These are phyloP conservation scores for Panthera leo DNA, from an alignment of 2,113 vertebrate genomes.

Conservation along the genomic window DNA sequence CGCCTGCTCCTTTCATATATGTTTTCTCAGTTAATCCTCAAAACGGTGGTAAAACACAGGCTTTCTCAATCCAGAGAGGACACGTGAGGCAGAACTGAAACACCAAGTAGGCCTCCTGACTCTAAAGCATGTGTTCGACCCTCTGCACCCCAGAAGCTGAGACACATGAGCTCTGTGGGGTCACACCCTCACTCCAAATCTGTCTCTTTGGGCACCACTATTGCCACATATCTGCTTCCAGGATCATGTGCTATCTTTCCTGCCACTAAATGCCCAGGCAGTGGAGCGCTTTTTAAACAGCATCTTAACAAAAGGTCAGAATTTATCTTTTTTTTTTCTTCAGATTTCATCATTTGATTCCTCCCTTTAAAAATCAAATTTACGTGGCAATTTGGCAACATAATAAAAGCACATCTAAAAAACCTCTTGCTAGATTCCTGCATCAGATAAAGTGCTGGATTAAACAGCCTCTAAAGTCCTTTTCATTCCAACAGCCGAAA, in stretches of 20 bases:
- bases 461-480: background rate
- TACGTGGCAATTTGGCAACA: background rate
- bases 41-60: background rate
- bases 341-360: background rate
- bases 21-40: background rate
- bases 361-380: background rate
- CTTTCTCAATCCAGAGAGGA: background rate
- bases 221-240: background rate
- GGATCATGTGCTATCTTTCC: background rate
- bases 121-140: background rate
- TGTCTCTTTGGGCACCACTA: background rate
- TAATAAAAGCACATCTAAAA: background rate
- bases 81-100: background rate
- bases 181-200: background rate
- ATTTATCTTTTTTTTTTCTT: background rate
- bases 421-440: background rate
- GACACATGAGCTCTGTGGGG: background rate
- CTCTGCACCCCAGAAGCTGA: background rate
- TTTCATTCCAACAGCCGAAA: background rate
- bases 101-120: background rate
- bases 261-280: background rate
- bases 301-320: constrained; percentile 7
- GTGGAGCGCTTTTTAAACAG: background rate
- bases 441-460: background rate
- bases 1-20: background rate